These are phyloP conservation scores for Paelopatides confundens DNA, from an alignment of 53 echinoderm and acorn worm genomes.

Conservation along the genomic window DNA sequence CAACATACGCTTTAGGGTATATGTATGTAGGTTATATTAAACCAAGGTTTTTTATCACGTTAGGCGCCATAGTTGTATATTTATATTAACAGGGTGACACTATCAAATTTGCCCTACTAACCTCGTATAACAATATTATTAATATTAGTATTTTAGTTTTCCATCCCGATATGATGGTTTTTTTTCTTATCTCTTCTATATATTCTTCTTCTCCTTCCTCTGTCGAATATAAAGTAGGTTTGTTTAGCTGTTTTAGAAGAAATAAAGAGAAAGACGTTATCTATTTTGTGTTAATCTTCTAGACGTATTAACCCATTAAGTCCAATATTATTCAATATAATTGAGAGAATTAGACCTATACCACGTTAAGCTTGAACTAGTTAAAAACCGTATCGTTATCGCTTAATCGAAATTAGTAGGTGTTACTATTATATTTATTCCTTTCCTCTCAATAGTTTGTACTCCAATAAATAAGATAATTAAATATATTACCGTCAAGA, in stretches of 20 bases:
- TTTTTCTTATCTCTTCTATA: too few species aligned
- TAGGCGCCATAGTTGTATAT: not conserved
- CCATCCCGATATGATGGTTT: too few species aligned
- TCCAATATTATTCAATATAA: too few species aligned
- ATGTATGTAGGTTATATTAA: conserved; percentile 5
- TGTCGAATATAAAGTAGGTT: too few species aligned
- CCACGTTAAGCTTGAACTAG: not conserved
- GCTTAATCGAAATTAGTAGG: not conserved
- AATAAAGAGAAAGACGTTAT: too few species aligned
- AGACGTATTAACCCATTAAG: too few species aligned
- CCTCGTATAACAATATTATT: not conserved
- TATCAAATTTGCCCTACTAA: conserved; percentile 4
- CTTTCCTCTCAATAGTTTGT: not conserved
- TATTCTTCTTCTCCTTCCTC: too few species aligned
- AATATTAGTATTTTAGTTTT: too few species aligned
- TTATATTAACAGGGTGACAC: not conserved
- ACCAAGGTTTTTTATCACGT: not conserved
- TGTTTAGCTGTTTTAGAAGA: too few species aligned
- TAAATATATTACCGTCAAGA: not conserved
- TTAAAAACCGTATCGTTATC: not conserved
- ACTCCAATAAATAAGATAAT: not conserved
- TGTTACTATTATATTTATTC: not conserved
- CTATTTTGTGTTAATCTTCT: too few species aligned
- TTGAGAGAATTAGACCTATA: too few species aligned
- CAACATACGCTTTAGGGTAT: not conserved